Evolutionary conservation across 2,797 vertebrate genomes (phyloP).

Genomic region (Centropyge bicolor): DNA sequence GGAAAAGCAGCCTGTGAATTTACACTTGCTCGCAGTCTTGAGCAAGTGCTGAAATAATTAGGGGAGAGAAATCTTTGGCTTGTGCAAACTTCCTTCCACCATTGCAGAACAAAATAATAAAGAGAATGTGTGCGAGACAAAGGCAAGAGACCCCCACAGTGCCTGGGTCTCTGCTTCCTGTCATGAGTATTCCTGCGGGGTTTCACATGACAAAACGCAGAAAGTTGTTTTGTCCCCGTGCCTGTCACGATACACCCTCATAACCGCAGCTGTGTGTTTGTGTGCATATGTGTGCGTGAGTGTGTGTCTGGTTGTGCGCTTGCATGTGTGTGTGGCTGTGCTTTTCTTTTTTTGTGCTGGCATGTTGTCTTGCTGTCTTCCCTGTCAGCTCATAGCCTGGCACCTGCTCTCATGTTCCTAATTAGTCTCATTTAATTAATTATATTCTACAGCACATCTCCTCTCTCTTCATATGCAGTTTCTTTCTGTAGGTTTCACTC

Average conservation of each 20-base stretch:
- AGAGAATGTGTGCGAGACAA: slow-evolving; percentile 89
- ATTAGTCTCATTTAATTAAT: slow-evolving; percentile 93
- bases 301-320: slow-evolving; percentile 60
- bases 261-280: slow-evolving; percentile 84
- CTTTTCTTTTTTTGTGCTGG: slow-evolving; percentile 79
- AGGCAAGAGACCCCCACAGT: slow-evolving; percentile 90
- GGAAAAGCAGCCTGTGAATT: slow-evolving; percentile 70
- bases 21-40: slow-evolving; percentile 74
- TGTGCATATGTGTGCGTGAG: slow-evolving; percentile 50
- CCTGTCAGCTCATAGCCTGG: slow-evolving; percentile 90
- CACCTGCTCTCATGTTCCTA: slow-evolving; percentile 92
- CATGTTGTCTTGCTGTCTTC: slow-evolving; percentile 91
- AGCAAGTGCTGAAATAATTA: slow-evolving; percentile 89
- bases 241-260: slow-evolving; percentile 91
- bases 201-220: slow-evolving; percentile 93
- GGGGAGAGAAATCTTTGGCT: slow-evolving; percentile 85
- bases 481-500: slow-evolving; percentile 60
- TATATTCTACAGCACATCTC: slow-evolving; percentile 88
- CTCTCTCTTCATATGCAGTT: slow-evolving; percentile 70
- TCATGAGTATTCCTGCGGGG: slow-evolving; percentile 91
- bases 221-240: slow-evolving; percentile 92
- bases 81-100: slow-evolving; percentile 89
- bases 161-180: slow-evolving; percentile 90
- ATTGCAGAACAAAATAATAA: slow-evolving; percentile 84
- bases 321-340: slow-evolving; percentile 62